Conservation (phyloP, 2,113 vertebrate genomes). For the Argyrosomus japonicus region DNA sequence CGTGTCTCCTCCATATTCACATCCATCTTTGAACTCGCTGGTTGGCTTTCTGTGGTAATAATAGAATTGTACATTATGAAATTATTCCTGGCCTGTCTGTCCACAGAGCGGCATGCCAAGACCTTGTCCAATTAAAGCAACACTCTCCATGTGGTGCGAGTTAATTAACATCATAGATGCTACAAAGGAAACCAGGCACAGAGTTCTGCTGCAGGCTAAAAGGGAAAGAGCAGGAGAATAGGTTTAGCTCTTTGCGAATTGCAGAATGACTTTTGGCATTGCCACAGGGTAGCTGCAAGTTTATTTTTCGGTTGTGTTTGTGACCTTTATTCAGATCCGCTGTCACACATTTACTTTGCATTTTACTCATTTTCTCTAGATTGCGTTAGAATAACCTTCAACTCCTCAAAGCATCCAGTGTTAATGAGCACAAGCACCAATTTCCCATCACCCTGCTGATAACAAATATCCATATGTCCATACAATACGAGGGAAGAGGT, state of each 20-base stretch:
- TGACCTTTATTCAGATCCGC: constrained; percentile 33
- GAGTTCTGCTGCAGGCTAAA: constrained; percentile 46
- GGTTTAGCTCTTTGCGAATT: constrained; percentile 40
- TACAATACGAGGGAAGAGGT: background rate
- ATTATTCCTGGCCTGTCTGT: constrained; percentile 68
- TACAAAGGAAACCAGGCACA: constrained; percentile 57
- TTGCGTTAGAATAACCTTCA: constrained; percentile 13
- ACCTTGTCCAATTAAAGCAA: constrained; percentile 77
- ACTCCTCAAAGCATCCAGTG: background rate
- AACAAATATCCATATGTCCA: constrained; percentile 3
- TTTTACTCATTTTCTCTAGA: constrained; percentile 27
- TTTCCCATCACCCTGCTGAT: constrained; percentile 6
- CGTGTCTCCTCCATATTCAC: constrained; percentile 57
- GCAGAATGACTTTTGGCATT: constrained; percentile 18
- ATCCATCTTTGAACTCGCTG: constrained; percentile 58
- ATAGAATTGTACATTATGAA: constrained; percentile 67
- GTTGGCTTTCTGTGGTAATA: constrained; percentile 58
- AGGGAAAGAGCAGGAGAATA: constrained; percentile 33
- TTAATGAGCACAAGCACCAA: background rate
- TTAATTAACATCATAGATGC: constrained; percentile 73
- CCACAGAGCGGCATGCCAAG: constrained; percentile 59
- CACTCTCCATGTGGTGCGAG: constrained; percentile 73
- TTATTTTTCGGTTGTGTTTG: constrained; percentile 39
- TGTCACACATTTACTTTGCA: constrained; percentile 27
- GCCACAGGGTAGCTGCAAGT: background rate